phyloP scores from a whole-genome alignment of 2,113 vertebrate species.

The Silurus glanis region DNA sequence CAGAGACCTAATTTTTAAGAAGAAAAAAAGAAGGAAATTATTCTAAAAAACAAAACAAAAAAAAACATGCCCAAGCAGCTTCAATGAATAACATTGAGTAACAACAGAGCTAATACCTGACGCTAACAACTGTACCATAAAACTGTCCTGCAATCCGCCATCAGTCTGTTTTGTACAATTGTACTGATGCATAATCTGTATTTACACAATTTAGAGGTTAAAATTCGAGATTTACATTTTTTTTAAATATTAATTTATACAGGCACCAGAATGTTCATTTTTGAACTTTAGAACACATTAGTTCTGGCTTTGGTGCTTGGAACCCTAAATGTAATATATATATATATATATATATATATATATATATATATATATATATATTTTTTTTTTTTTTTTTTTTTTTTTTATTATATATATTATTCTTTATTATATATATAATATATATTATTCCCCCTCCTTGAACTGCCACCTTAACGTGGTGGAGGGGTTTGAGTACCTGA shows the following conservation, averaged over 20 bases:
- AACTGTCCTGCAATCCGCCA: too few species aligned
- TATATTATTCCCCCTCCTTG: too few species aligned
- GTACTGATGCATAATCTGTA: not conserved
- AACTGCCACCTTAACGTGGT: too few species aligned
- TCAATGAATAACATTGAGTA: not conserved
- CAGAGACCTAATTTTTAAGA: not conserved
- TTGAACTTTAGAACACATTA: not conserved
- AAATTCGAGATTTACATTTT: not conserved
- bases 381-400: too few species aligned
- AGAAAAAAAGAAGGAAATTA: not conserved
- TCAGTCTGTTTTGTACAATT: too few species aligned
- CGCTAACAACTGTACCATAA: not conserved
- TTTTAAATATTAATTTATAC: not conserved
- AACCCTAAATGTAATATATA: not conserved
- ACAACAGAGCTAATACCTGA: not conserved
- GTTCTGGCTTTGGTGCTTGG: not conserved
- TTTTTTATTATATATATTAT: too few species aligned
- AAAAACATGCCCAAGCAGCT: not conserved
- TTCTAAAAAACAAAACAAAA: not conserved
- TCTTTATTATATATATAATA: too few species aligned
- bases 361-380: too few species aligned
- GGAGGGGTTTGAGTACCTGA: too few species aligned
- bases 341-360: too few species aligned
- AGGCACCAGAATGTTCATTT: not conserved
- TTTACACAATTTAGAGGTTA: too few species aligned